Conservation (phyloP, 1,140 invertebrate species). For the Augochlora pura region DNA sequence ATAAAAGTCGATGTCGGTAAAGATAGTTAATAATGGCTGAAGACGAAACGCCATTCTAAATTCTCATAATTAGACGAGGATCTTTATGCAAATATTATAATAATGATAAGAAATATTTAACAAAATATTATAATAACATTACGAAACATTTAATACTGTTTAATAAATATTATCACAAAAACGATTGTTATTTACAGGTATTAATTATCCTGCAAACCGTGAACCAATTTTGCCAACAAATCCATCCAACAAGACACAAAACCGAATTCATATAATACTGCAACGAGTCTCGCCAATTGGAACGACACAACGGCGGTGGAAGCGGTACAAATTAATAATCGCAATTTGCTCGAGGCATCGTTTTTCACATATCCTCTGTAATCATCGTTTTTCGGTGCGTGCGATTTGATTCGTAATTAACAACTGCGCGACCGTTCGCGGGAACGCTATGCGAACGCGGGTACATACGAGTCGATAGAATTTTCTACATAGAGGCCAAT, state of each 20-base stretch:
- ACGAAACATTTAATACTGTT: too few species aligned
- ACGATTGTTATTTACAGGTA: too few species aligned
- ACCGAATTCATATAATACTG: background rate
- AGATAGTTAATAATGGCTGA: too few species aligned
- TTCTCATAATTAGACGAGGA: too few species aligned
- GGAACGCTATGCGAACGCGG: slow-evolving; percentile 27
- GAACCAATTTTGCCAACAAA: background rate
- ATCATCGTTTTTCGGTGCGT: slow-evolving; percentile 18
- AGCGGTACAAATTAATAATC: slow-evolving; percentile 45
- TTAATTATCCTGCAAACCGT: background rate
- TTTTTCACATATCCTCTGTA: too few species aligned
- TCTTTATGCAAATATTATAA: too few species aligned
- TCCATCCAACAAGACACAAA: background rate
- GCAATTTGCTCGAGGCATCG: background rate
- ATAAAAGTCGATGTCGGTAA: too few species aligned
- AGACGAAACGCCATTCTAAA: too few species aligned
- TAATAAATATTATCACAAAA: too few species aligned
- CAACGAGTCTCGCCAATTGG: slow-evolving; percentile 3
- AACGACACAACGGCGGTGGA: background rate
- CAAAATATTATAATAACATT: too few species aligned
- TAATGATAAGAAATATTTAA: too few species aligned
- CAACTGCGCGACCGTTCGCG: slow-evolving; percentile 11
- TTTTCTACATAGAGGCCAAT: slow-evolving; percentile 48
- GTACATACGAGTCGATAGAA: slow-evolving; percentile 25
- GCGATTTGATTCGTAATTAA: slow-evolving; percentile 45